A percentile compares a stretch with the other conserved stretches of the same genome.
These are phyloP conservation scores for Atta cephalotes DNA, from an alignment of 1,140 invertebrate genomes.

Conservation along the genomic window DNA sequence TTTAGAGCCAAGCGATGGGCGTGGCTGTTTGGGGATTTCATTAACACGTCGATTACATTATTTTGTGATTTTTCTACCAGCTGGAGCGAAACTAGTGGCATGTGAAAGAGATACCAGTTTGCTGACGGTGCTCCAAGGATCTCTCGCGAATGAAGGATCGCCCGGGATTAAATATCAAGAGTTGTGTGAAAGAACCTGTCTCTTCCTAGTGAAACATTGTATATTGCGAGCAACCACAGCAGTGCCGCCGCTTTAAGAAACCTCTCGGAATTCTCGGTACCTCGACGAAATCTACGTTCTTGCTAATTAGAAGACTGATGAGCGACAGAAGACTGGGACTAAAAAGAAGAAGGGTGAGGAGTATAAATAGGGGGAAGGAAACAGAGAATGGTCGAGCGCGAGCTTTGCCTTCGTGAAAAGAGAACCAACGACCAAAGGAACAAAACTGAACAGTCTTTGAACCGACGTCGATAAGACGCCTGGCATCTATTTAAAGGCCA, in stretches of 20 bases:
- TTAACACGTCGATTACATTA: slow-evolving; percentile 49
- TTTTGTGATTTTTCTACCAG: slow-evolving; percentile 35
- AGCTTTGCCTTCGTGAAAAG: slow-evolving; percentile 69
- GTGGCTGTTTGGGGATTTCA: slow-evolving; percentile 46
- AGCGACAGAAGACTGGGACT: slow-evolving; percentile 37
- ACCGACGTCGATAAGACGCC: slow-evolving; percentile 75
- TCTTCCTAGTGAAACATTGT: slow-evolving; percentile 27
- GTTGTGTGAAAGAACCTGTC: slow-evolving; percentile 27
- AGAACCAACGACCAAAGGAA: slow-evolving; percentile 66
- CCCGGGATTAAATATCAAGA: slow-evolving; percentile 66
- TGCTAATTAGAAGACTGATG: slow-evolving; percentile 76
- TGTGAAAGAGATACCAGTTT: neutral
- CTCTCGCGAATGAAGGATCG: slow-evolving; percentile 9
- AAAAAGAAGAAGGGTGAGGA: neutral
- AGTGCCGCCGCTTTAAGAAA: slow-evolving; percentile 57
- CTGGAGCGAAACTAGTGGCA: neutral
- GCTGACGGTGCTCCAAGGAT: slow-evolving; percentile 28
- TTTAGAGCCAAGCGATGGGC: neutral
- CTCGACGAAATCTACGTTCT: slow-evolving; percentile 66
- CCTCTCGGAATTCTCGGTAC: slow-evolving; percentile 63
- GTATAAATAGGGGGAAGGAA: slow-evolving; percentile 35
- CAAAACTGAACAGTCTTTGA: slow-evolving; percentile 78
- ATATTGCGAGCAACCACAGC: slow-evolving; percentile 43
- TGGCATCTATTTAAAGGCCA: slow-evolving; percentile 73
- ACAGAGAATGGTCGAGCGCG: neutral